Percentiles rank a stretch among this genome's conserved stretches.
Conservation (phyloP, 1,140 invertebrate species). For the Drosophila nebulosa region DNA sequence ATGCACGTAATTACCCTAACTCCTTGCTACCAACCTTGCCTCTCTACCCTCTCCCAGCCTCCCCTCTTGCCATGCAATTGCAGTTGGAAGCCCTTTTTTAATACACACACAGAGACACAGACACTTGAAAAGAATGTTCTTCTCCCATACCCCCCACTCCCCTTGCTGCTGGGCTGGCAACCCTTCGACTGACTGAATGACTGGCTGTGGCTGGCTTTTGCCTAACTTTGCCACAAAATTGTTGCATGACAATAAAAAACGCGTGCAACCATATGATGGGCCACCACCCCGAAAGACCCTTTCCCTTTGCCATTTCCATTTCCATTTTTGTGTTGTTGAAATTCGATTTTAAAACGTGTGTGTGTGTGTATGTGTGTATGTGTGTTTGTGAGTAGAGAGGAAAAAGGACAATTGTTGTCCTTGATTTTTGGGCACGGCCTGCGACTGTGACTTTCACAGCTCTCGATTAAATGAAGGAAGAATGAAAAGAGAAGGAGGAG, state of each 20-base stretch:
- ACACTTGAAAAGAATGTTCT: too few relatives aligned
- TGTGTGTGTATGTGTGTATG: neutral
- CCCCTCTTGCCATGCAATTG: neutral
- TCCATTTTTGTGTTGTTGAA: conserved; percentile 30
- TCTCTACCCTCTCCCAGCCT: neutral
- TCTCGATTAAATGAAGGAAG: conserved; percentile 43
- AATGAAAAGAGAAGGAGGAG: neutral
- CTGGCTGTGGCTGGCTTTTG: too few relatives aligned
- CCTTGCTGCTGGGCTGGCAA: conserved; percentile 8
- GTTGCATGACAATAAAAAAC: conserved; percentile 51
- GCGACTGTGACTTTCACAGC: conserved; percentile 74
- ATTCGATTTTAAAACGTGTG: conserved; percentile 70
- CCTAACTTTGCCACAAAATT: conserved; percentile 28
- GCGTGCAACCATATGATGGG: conserved; percentile 11
- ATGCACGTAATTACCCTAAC: conserved; percentile 73
- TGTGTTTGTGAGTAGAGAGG: conserved; percentile 22
- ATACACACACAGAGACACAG: neutral
- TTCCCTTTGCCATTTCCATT: conserved; percentile 12
- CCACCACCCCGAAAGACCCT: neutral
- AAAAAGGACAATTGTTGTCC: conserved; percentile 38
- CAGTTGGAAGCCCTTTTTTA: conserved; percentile 1
- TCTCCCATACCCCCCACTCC: too few relatives aligned
- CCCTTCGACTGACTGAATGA: conserved; percentile 31
- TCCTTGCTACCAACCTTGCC: conserved; percentile 14
- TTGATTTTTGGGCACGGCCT: conserved; percentile 6